Conservation (phyloP, 2,888 invertebrate species). For the Saturnia pavonia region DNA sequence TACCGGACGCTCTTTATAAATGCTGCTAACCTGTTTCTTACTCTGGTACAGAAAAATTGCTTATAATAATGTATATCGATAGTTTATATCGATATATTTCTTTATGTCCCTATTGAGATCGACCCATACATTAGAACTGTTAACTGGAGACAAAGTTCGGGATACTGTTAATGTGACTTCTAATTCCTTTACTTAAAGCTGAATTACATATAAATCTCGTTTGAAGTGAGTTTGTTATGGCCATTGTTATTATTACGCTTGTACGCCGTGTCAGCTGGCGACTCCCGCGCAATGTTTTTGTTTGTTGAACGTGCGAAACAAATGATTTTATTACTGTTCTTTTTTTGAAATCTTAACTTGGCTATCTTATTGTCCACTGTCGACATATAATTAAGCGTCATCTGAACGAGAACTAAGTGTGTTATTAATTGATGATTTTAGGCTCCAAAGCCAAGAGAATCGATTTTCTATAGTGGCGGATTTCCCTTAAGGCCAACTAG, state of each 20-base stretch:
- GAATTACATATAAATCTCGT: neutral
- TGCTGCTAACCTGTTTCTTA: too few relatives aligned
- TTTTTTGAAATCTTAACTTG: neutral
- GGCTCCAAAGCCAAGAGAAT: too few relatives aligned
- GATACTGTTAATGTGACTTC: constrained; percentile 5
- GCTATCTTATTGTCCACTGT: too few relatives aligned
- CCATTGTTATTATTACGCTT: constrained; percentile 52
- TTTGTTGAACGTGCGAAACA: neutral
- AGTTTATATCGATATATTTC: neutral
- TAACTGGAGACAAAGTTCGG: constrained; percentile 9
- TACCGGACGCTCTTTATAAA: too few relatives aligned
- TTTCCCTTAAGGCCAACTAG: too few relatives aligned
- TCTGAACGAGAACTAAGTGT: too few relatives aligned
- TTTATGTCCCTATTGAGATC: neutral
- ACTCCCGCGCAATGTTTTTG: constrained; percentile 43
- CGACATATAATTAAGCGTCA: too few relatives aligned
- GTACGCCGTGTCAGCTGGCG: constrained; percentile 54
- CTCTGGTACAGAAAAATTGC: neutral
- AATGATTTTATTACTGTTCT: neutral
- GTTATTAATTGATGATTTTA: too few relatives aligned
- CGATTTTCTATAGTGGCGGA: too few relatives aligned
- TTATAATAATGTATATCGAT: too few relatives aligned
- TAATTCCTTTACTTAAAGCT: constrained; percentile 1
- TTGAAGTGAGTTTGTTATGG: constrained; percentile 16
- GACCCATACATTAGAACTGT: constrained; percentile 14